Evolutionary conservation across 2,888 invertebrate genomes (phyloP), one percentile per base, ranked within the genome.

Genomic region (Folsomia candida): DNA sequence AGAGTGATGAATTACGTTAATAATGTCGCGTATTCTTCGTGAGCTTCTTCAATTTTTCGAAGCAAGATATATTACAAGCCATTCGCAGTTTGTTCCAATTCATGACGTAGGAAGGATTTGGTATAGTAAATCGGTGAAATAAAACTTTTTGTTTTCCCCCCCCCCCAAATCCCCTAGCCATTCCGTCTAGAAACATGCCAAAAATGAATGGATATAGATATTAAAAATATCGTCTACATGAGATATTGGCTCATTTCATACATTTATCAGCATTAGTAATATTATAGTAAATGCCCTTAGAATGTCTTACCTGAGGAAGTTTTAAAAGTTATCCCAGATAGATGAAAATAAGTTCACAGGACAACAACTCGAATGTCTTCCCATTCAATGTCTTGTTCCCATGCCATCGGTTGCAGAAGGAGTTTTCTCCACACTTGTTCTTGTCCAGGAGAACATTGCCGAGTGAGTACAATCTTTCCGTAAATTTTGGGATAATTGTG

Each of bases 91-190:
- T 93, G 94, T 86, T 99, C 98, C 90, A 97, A 96, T 72, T 94
- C 92, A 84, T 97, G 94, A 78, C 96, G 90, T 59, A 98, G 96
- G 83, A 99, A 92, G 60, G 98, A 98, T 85, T 98, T 98, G 27
- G 94, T 94, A 84, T 97, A 99, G 85, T 96, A 99, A 98, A 99
- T 78, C 99, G 87, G 84, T 99, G 99, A 81, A 97, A 94, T 80
- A 99, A 88, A 69, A 99, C 96, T 85, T 99, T n/a, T n/a, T n/a
- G n/a, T n/a, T n/a, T n/a, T n/a, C n/a, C n/a, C n/a, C n/a, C n/a
- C n/a, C n/a, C n/a, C n/a, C n/a, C n/a, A n/a, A n/a, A 98, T 26
- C 95, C 99, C 0, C 98, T 97, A 22, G 99, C 99, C 94, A 99
- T 98, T 62, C 98, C 98, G 60, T 98, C 91, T 91, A 91, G 83